Evolutionary conservation across 2,797 vertebrate species (phyloP), one percentile per base, ranked within the genome.

Genomic region (Toxotes lorentzi): DNA sequence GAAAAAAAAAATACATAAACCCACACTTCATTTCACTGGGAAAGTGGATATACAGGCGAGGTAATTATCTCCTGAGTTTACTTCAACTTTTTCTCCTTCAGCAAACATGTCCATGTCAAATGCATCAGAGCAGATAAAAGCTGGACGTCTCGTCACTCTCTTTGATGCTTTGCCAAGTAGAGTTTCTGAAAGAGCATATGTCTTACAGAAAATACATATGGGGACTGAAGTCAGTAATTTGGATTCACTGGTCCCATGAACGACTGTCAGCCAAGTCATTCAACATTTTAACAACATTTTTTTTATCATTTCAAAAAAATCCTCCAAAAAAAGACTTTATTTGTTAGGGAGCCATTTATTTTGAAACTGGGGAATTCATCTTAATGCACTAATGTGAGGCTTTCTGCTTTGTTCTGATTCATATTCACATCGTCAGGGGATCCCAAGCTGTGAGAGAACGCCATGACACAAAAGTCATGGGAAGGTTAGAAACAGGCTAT

Each of bases 401-500:
- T 47, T 69, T 57, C 24, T 23, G 14, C 53, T 53, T 82, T 38
- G 35, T 61, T 78, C 58, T 51, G 45, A 68, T 67, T 82, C 17
- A 45, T 10, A 84, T 61, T 61, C 59, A 71, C 69, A 69, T 57
- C 45, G 24, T 73, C 35, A 30, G 0, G 40, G 11, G 48, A 50
- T 78, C 48, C 63, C 66, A 56, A 59, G 63, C 67, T 45, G 67
- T 35, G 57, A 77, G 24, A 65, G 24, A 67, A 62, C 56, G 64
- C 41, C 19, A 66, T 73, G 80, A 86, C 81, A 76, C 24, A 43
- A 68, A 80, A 83, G 83, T 91, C 73, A 60, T 16, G 1, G 53
- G 72, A 89, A 89, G 86, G 85, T 88, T 78, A 81, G 38, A 75
- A 81, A 76, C 57, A 19, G 54, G 51, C 74, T 0, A 84, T 85